phyloP scores from a whole-genome alignment of 2,113 vertebrate genomes.

The Phrynosoma platyrhinos region DNA sequence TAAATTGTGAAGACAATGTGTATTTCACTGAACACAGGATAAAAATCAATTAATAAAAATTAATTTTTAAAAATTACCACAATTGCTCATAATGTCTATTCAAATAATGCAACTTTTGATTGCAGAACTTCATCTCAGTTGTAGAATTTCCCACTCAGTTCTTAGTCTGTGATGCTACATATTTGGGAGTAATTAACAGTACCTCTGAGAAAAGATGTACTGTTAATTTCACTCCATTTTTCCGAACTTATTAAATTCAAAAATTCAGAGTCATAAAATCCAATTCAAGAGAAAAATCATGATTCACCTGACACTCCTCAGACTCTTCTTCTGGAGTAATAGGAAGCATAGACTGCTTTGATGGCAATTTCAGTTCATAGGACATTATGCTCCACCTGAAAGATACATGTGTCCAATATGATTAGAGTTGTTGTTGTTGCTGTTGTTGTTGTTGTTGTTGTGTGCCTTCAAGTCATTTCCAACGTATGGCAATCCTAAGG shows the following conservation, averaged over 20 bases:
- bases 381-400: constrained; percentile 99
- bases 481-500: no score
- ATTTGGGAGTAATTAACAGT: not conserved
- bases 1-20: not conserved
- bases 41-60: not conserved
- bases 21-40: not conserved
- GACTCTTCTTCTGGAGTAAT: constrained; percentile 84
- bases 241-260: constrained; percentile 9
- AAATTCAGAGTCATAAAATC: constrained; percentile 18
- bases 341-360: constrained; percentile 88
- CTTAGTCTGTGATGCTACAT: not conserved
- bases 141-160: not conserved
- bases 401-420: constrained; percentile 16
- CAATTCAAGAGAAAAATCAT: constrained; percentile 26
- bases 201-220: not conserved
- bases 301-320: constrained; percentile 88
- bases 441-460: no score
- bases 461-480: no score
- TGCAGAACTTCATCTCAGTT: not conserved
- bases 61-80: not conserved
- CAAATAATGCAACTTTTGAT: no score
- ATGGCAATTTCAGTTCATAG: constrained; percentile 95
- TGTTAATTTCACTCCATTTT: not conserved
- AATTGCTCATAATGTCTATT: not conserved
- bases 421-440: not conserved